Conservation (phyloP, 2,888 invertebrate species). For the Aporophyla nigra region DNA sequence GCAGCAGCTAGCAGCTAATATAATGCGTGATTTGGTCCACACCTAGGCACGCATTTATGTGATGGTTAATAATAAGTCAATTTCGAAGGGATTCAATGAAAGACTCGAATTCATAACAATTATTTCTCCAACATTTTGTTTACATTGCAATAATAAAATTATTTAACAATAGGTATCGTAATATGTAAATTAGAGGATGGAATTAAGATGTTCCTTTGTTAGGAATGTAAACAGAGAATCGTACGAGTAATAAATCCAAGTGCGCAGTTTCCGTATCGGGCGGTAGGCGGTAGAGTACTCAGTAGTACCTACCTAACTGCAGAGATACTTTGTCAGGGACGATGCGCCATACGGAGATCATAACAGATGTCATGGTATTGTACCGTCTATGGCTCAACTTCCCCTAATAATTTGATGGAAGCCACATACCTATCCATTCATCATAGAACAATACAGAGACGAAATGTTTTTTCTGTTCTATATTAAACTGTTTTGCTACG, state of each 20-base stretch:
- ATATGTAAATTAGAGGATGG: conserved; percentile 19
- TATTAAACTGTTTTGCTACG: not conserved
- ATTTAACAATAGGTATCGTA: not conserved
- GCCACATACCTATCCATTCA: not conserved
- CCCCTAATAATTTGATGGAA: conserved; percentile 10
- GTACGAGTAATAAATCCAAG: conserved; percentile 51
- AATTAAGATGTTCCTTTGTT: conserved; percentile 33
- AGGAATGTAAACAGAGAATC: conserved; percentile 38
- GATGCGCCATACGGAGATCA: conserved; percentile 54
- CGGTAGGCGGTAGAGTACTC: conserved; percentile 28
- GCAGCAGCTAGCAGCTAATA: no score
- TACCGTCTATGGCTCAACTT: conserved; percentile 18
- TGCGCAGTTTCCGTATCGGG: conserved; percentile 62
- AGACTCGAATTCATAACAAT: not conserved
- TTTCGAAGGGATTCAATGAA: not conserved
- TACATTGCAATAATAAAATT: not conserved
- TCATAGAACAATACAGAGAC: not conserved
- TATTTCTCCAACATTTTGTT: not conserved
- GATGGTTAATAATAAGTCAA: not conserved
- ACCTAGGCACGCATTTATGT: not conserved
- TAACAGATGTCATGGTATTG: conserved; percentile 45
- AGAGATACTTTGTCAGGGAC: conserved; percentile 63
- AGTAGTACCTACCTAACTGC: conserved; percentile 12
- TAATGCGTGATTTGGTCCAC: no score
- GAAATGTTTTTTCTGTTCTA: conserved; percentile 5